These are phyloP conservation scores for Australoheros scitulus DNA, from an alignment of 2,113 vertebrate genomes.

Conservation along the genomic window DNA sequence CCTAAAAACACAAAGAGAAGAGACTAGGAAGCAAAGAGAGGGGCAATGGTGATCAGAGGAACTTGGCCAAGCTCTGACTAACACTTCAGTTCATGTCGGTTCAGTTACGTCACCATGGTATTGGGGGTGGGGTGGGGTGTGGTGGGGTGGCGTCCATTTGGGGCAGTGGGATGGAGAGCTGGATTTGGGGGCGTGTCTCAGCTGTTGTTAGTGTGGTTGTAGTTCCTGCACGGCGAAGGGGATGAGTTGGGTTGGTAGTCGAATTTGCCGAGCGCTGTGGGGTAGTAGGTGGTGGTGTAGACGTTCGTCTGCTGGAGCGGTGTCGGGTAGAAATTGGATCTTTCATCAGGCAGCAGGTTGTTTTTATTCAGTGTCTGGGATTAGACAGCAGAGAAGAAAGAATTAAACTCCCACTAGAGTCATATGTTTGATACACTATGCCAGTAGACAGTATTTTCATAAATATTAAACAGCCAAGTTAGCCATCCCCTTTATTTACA, in stretches of 20 bases:
- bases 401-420: neutral
- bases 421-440: neutral
- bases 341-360: slow-evolving; percentile 94
- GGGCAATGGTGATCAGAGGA: slow-evolving; percentile 13
- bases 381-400: slow-evolving; percentile 32
- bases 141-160: neutral
- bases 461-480: neutral
- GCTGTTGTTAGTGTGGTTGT: slow-evolving; percentile 95
- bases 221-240: slow-evolving; percentile 94
- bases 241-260: slow-evolving; percentile 95
- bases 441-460: neutral
- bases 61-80: slow-evolving; percentile 24
- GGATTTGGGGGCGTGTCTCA: slow-evolving; percentile 77
- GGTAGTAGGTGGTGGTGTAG: slow-evolving; percentile 98
- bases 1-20: slow-evolving; percentile 47
- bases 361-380: slow-evolving; percentile 97
- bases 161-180: neutral
- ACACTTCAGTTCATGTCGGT: slow-evolving; percentile 22
- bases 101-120: slow-evolving; percentile 33
- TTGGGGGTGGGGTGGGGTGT: neutral
- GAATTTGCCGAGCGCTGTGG: slow-evolving; percentile 91
- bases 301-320: slow-evolving; percentile 96
- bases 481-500: neutral
- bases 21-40: slow-evolving; percentile 28
- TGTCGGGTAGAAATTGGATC: slow-evolving; percentile 90